Base-by-base conservation (phyloP, 2,888 invertebrate genomes). In the Zelleria hepariella region DNA sequence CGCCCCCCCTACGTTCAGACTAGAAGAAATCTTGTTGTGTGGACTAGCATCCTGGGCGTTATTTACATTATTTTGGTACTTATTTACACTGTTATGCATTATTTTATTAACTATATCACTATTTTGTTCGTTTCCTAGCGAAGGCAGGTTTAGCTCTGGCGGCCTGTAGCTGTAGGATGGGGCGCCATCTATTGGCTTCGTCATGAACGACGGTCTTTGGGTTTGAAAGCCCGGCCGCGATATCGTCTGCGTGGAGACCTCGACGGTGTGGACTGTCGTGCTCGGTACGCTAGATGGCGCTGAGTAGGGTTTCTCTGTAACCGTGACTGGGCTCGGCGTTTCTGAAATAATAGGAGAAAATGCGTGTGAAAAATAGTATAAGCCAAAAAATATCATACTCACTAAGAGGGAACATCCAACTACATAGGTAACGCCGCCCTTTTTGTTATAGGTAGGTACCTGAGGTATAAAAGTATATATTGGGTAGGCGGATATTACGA, bases 41-140 rank as follows among this genome's bases (percentile, higher is more conserved):
- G 86, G 89, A 89, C 89, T 89, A 86, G 89, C 75, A 82, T 87
- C 88, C 80, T 79, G 68, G 53, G 69, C 70, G 32, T 82, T 86
- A 86, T 87, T 82, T 86, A 86, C 82, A 86, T 57, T 58, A 59
- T 84, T 87, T 86, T 88, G 88, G 82, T 87, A 86, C 78, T 86
- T 88, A 88, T 88, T 86, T 85, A 88, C 85, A 88, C 77, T 86
- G 86, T 78, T 86, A 86, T 86, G 87, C 68, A 82, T 75, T 83
- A 86, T 78, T 87, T 87, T 88, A 87, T 86, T 78, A 83, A 82
- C 86, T 88, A 88, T 85, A 88, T 88, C 87, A 88, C 87, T 86
- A 82, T 86, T 86, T 82, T 86, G 84, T 82, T 86, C 86, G 82
- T 78, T 85, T 73, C 77, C 82, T 80, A 85, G 70, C 63, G 82